Evolutionary conservation across 2,797 vertebrate genomes (phyloP).

Genomic region (Sebastolobus alascanus): DNA sequence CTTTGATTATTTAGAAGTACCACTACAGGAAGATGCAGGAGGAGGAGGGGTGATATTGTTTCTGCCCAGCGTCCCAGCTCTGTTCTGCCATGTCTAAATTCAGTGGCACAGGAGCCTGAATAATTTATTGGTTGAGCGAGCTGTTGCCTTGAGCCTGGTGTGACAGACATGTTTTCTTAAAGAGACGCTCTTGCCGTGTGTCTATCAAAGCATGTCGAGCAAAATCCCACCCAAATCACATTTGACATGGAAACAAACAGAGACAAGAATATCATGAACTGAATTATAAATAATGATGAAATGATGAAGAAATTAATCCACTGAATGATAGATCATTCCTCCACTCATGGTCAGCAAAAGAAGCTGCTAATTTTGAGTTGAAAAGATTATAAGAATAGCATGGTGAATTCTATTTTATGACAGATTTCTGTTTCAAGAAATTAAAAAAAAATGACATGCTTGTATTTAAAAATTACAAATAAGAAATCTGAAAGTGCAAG

Average conservation of each 20-base stretch:
- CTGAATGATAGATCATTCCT: neutral
- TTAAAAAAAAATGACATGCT: neutral
- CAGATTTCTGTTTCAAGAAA: neutral
- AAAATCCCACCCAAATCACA: slow-evolving; percentile 18
- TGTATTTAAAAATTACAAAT: neutral
- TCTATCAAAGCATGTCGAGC: slow-evolving; percentile 11
- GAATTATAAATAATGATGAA: slow-evolving; percentile 11
- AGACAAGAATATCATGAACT: slow-evolving; percentile 4
- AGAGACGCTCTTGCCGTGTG: slow-evolving; percentile 50
- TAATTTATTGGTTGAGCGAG: slow-evolving; percentile 83
- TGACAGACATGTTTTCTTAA: slow-evolving; percentile 76
- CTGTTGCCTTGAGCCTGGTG: slow-evolving; percentile 63
- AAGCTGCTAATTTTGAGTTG: neutral
- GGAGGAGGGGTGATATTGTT: slow-evolving; percentile 34
- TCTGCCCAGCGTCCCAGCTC: slow-evolving; percentile 40
- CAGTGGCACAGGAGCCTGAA: slow-evolving; percentile 80
- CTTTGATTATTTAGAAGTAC: slow-evolving; percentile 36
- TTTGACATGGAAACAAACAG: slow-evolving; percentile 14
- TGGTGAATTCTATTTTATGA: neutral
- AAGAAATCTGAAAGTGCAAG: neutral
- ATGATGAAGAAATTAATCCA: neutral
- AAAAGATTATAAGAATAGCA: neutral
- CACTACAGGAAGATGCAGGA: slow-evolving; percentile 17
- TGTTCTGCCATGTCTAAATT: slow-evolving; percentile 74
- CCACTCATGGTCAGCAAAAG: neutral